These are phyloP conservation scores for Zophobas atratus DNA, from an alignment of 1,140 invertebrate genomes.

Conservation along the genomic window DNA sequence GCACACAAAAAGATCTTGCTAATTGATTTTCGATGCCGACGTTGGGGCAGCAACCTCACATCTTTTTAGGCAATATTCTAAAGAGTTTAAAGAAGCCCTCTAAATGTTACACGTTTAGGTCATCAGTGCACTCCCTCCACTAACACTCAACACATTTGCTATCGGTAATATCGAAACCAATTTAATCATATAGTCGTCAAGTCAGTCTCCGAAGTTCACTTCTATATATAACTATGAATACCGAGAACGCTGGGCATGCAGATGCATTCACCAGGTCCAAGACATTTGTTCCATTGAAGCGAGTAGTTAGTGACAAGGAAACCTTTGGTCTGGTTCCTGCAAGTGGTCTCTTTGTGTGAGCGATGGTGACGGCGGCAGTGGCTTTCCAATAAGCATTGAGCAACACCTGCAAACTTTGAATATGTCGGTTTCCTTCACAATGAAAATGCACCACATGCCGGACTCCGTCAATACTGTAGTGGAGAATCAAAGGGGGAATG, in stretches of 20 bases:
- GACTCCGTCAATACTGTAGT: slow-evolving; percentile 30
- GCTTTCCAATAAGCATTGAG: slow-evolving; percentile 42
- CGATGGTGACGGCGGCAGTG: slow-evolving; percentile 33
- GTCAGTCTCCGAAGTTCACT: neutral
- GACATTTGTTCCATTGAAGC: slow-evolving; percentile 43
- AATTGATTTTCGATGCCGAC: too few relatives aligned
- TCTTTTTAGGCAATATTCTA: too few relatives aligned
- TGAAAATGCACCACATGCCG: slow-evolving; percentile 34
- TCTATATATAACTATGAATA: slow-evolving; percentile 23
- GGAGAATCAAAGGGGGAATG: slow-evolving; percentile 44
- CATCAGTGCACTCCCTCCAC: too few relatives aligned
- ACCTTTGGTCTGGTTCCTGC: slow-evolving; percentile 38
- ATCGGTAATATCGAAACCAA: too few relatives aligned
- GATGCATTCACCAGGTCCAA: slow-evolving; percentile 38
- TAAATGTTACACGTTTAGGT: too few relatives aligned
- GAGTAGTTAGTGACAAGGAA: slow-evolving; percentile 40
- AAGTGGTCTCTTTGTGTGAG: slow-evolving; percentile 41
- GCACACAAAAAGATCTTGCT: neutral
- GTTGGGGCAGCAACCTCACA: too few relatives aligned
- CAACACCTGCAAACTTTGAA: slow-evolving; percentile 40
- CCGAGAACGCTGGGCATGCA: neutral
- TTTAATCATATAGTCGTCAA: too few relatives aligned
- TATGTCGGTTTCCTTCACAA: slow-evolving; percentile 27
- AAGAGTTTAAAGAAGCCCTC: too few relatives aligned
- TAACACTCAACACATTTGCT: too few relatives aligned